A percentile compares a stretch with the other conserved stretches of the same genome.
Conservation (phyloP, 2,113 vertebrate species). For the Xiphophorus hellerii region DNA sequence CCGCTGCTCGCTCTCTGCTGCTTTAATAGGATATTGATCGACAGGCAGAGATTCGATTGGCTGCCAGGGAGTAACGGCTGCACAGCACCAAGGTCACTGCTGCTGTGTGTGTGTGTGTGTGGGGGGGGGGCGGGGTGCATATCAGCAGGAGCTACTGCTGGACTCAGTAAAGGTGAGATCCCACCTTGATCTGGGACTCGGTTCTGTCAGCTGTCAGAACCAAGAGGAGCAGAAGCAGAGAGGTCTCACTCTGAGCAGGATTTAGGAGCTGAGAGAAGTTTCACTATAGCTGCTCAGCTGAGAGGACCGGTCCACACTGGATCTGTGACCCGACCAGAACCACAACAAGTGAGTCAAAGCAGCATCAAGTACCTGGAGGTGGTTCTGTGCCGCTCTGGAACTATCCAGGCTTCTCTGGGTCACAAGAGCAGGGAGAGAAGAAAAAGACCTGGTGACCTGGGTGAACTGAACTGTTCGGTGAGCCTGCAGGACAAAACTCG, state of each 20-base stretch:
- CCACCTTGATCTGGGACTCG: neutral
- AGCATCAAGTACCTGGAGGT: neutral
- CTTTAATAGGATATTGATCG: slow-evolving; percentile 99
- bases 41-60: slow-evolving; percentile 93
- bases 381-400: neutral
- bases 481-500: neutral
- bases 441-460: too few relatives aligned
- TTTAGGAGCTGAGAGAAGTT: neutral
- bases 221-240: too few relatives aligned
- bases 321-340: neutral
- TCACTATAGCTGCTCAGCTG: neutral
- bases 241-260: too few relatives aligned
- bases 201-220: neutral
- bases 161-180: slow-evolving; percentile 8
- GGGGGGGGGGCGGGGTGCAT: too few relatives aligned
- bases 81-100: slow-evolving; percentile 92
- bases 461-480: too few relatives aligned
- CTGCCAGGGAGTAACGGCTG: slow-evolving; percentile 94
- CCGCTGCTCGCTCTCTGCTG: slow-evolving; percentile 68
- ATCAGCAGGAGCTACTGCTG: slow-evolving; percentile 4
- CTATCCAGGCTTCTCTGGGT: too few relatives aligned
- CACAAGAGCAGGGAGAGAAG: too few relatives aligned
- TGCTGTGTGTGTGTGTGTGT: slow-evolving; percentile 36
- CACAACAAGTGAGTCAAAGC: neutral
- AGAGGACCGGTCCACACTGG: neutral